Percentiles rank a stretch among this genome's conserved stretches.
Evolutionary conservation across 2,888 invertebrate species (phyloP).

Genomic region (Clepsis dumicolana): DNA sequence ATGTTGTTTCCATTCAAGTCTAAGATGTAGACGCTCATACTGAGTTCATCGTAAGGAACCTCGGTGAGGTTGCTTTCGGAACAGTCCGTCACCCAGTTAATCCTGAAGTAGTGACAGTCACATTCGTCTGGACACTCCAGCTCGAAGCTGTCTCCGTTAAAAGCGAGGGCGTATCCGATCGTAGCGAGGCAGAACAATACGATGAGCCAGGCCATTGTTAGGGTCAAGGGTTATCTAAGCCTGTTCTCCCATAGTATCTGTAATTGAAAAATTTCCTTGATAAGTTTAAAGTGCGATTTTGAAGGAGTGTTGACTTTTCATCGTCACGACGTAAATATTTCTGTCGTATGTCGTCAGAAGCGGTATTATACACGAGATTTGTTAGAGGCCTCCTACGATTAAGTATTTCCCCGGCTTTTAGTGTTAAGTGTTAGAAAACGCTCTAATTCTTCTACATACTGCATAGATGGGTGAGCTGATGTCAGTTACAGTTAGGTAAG

Average conservation of each 20-base stretch:
- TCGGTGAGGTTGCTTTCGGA: constrained; percentile 90
- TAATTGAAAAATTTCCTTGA: constrained; percentile 36
- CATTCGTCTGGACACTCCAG: constrained; percentile 91
- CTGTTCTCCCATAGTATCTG: constrained; percentile 53
- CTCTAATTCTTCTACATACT: background rate
- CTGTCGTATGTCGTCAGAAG: no score
- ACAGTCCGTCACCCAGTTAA: constrained; percentile 92
- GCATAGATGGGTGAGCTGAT: background rate
- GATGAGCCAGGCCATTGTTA: constrained; percentile 65
- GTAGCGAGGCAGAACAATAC: constrained; percentile 64
- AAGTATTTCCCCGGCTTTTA: no score
- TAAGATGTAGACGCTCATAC: constrained; percentile 89
- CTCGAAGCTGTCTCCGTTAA: constrained; percentile 88
- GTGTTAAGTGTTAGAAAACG: no score
- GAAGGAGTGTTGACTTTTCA: no score
- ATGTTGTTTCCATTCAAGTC: constrained; percentile 90
- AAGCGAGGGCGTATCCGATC: constrained; percentile 63
- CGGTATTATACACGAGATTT: no score
- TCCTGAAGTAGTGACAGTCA: constrained; percentile 91
- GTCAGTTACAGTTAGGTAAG: constrained; percentile 46
- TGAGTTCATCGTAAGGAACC: constrained; percentile 89
- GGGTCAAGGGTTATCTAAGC: constrained; percentile 27
- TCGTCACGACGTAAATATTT: no score
- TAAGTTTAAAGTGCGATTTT: no score
- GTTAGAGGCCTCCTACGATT: no score